These are phyloP conservation scores for Tetranychus cinnabarinus DNA, from an alignment of 1,140 invertebrate species.

Conservation along the genomic window DNA sequence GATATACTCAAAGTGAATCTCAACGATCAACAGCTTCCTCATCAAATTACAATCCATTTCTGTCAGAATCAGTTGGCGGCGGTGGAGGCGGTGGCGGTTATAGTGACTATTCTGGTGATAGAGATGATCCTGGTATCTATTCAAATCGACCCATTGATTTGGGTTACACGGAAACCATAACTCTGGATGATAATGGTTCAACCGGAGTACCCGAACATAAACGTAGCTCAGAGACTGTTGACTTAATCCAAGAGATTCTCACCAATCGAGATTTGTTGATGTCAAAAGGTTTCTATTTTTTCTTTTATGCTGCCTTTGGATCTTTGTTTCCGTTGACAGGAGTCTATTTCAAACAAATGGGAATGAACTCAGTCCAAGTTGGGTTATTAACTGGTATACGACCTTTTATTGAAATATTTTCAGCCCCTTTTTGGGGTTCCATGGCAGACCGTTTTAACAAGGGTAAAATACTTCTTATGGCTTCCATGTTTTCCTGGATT, in stretches of 20 bases:
- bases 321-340: slow-evolving; percentile 92
- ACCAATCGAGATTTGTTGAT: neutral
- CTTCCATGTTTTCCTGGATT: slow-evolving; percentile 77
- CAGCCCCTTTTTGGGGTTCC: slow-evolving; percentile 88
- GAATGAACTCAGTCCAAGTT: slow-evolving; percentile 85
- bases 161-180: neutral
- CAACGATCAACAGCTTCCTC: too few species aligned
- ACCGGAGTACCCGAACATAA: too few species aligned
- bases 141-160: neutral
- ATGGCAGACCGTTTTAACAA: slow-evolving; percentile 75
- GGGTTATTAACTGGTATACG: slow-evolving; percentile 63
- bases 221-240: neutral
- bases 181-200: neutral
- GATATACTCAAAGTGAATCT: too few species aligned
- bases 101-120: neutral
- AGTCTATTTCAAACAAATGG: slow-evolving; percentile 94
- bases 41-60: too few species aligned
- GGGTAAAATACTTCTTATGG: slow-evolving; percentile 63
- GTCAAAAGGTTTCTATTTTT: slow-evolving; percentile 60
- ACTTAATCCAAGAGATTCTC: slow-evolving; percentile 1
- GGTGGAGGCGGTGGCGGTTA: too few species aligned
- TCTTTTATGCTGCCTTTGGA: slow-evolving; percentile 97
- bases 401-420: slow-evolving; percentile 91
- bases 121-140: neutral
- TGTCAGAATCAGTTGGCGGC: too few species aligned